Conservation (phyloP, 2,113 vertebrate genomes). For the Eonycteris spelaea region DNA sequence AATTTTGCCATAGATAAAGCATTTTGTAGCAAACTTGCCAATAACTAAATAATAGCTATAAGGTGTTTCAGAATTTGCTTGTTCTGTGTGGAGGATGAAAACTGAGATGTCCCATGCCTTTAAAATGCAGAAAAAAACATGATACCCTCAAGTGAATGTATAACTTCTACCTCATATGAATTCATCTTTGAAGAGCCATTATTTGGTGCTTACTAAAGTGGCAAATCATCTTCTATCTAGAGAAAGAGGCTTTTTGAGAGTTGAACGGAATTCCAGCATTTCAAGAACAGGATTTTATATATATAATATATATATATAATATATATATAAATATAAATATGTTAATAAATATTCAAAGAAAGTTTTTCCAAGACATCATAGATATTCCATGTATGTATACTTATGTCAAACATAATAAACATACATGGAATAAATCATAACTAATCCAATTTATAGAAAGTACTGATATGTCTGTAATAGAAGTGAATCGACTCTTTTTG, state of each 20-base stretch:
- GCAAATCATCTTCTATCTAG: background rate
- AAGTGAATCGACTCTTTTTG: slow-evolving; percentile 15
- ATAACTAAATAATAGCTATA: background rate
- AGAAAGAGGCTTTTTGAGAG: background rate
- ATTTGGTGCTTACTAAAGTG: background rate
- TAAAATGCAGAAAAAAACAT: background rate
- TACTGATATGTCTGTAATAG: background rate
- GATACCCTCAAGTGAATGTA: background rate
- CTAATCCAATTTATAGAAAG: background rate
- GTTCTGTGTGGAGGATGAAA: background rate
- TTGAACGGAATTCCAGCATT: background rate
- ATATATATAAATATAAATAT: background rate
- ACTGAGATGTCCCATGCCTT: background rate
- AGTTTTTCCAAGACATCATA: background rate
- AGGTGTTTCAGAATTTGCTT: background rate
- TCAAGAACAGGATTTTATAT: background rate
- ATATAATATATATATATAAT: background rate
- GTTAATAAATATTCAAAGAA: background rate
- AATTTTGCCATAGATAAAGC: background rate
- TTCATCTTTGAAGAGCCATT: background rate
- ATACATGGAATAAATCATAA: background rate
- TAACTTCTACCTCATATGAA: background rate
- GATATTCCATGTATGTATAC: background rate
- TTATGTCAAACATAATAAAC: background rate
- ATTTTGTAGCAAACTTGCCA: background rate